Percentiles rank a stretch among this genome's conserved stretches.
These are phyloP conservation scores for Sesamia inferens DNA, from an alignment of 2,888 invertebrate species.

Conservation along the genomic window DNA sequence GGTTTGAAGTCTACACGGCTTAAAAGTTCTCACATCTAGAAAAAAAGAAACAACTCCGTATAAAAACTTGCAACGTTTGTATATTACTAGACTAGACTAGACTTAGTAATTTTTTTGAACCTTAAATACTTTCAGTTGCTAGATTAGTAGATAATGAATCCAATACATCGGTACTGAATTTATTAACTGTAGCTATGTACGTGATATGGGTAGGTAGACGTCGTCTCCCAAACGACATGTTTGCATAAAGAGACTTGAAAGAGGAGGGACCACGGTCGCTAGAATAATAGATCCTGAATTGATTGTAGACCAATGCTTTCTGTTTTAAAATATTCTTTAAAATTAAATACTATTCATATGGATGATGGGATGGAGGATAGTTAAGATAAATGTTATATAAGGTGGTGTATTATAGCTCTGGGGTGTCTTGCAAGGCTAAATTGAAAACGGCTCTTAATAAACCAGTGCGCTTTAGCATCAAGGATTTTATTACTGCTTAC, in stretches of 20 bases:
- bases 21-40: too few relatives aligned
- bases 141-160: neutral
- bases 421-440: too few relatives aligned
- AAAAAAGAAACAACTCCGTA: too few relatives aligned
- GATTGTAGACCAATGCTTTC: neutral
- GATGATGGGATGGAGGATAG: neutral
- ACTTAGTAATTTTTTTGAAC: neutral
- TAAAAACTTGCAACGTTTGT: too few relatives aligned
- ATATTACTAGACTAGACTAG: neutral
- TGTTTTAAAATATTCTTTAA: neutral
- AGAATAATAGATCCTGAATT: slow-evolving; percentile 2
- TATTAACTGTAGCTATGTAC: neutral
- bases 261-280: slow-evolving; percentile 26
- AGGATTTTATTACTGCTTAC: too few relatives aligned
- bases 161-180: slow-evolving; percentile 1
- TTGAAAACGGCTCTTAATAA: too few relatives aligned
- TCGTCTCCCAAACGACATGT: slow-evolving; percentile 32
- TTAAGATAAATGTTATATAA: neutral
- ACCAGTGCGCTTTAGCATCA: too few relatives aligned
- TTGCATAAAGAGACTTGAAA: slow-evolving; percentile 55
- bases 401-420: too few relatives aligned
- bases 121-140: neutral
- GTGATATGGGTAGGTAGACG: slow-evolving; percentile 7
- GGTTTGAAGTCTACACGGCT: too few relatives aligned
- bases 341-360: too few relatives aligned